These are phyloP conservation scores for Zoanthus sociatus DNA, from an alignment of 92 coral and sea anemone genomes.

Conservation along the genomic window DNA sequence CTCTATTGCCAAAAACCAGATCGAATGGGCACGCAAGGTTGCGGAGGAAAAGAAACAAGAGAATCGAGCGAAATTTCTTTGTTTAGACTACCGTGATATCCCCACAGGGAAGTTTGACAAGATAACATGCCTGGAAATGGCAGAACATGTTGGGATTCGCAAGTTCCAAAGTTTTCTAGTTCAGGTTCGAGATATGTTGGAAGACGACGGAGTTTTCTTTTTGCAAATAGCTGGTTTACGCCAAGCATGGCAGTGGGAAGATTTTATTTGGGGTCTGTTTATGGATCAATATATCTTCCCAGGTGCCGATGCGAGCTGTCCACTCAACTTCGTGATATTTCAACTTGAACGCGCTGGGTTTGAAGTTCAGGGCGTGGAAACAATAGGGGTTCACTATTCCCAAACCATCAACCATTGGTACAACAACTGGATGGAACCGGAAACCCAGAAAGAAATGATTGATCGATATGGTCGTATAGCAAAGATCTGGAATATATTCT, in stretches of 20 bases:
- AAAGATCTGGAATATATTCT: slow-evolving; percentile 95
- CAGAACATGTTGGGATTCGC: slow-evolving; percentile 96
- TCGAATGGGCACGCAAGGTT: slow-evolving; percentile 83
- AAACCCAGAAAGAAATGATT: slow-evolving; percentile 72
- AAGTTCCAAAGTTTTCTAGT: slow-evolving; percentile 91
- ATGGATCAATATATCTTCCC: slow-evolving; percentile 99
- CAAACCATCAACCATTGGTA: slow-evolving; percentile 95
- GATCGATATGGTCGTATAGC: slow-evolving; percentile 86
- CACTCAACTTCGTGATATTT: slow-evolving; percentile 86
- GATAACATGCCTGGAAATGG: slow-evolving; percentile 99
- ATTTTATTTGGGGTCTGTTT: slow-evolving; percentile 96
- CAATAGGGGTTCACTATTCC: slow-evolving; percentile 97
- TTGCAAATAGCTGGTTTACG: slow-evolving; percentile 99
- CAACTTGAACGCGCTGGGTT: slow-evolving; percentile 96
- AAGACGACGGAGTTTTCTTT: slow-evolving; percentile 96
- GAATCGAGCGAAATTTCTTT: slow-evolving; percentile 75
- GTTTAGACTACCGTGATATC: slow-evolving; percentile 95
- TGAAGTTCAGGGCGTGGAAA: slow-evolving; percentile 89
- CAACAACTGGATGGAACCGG: slow-evolving; percentile 94
- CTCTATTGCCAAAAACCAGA: slow-evolving; percentile 85
- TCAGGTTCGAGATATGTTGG: slow-evolving; percentile 95
- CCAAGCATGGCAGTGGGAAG: slow-evolving; percentile 99
- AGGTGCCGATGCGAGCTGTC: slow-evolving; percentile 98
- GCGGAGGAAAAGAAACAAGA: slow-evolving; percentile 67
- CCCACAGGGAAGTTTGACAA: slow-evolving; percentile 82